phyloP scores from a whole-genome alignment of 2,113 vertebrate genomes.

The Phyllopteryx taeniolatus region DNA sequence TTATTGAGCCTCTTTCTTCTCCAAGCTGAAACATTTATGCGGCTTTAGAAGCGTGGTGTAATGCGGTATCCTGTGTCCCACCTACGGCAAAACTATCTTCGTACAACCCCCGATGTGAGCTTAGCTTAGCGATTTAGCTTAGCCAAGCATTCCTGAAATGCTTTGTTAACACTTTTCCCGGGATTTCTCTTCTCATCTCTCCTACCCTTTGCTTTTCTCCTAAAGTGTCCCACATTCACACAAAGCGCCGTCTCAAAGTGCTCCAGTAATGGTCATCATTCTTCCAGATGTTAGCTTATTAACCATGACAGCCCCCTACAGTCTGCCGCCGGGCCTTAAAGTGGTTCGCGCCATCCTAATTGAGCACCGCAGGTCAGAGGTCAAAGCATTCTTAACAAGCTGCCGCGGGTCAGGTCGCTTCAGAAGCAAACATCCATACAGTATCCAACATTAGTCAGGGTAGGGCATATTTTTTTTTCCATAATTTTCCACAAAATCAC shows the following conservation, averaged over 20 bases:
- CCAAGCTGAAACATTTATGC: slow-evolving; percentile 63
- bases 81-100: slow-evolving; percentile 18
- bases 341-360: slow-evolving; percentile 66
- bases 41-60: slow-evolving; percentile 44
- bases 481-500: not conserved
- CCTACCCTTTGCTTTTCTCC: slow-evolving; percentile 43
- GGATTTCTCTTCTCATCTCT: slow-evolving; percentile 24
- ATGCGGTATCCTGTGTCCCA: slow-evolving; percentile 59
- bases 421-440: slow-evolving; percentile 47
- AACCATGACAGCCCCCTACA: slow-evolving; percentile 56
- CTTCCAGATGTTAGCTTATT: slow-evolving; percentile 73
- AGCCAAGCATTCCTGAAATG: slow-evolving; percentile 62
- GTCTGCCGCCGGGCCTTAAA: slow-evolving; percentile 35
- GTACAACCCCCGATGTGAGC: not conserved
- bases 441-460: slow-evolving; percentile 42
- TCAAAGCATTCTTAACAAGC: slow-evolving; percentile 60
- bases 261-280: slow-evolving; percentile 63
- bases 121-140: slow-evolving; percentile 30
- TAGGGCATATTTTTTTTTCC: not conserved
- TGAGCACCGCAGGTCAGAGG: slow-evolving; percentile 64
- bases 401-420: slow-evolving; percentile 52
- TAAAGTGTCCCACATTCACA: slow-evolving; percentile 60
- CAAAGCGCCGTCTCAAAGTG: slow-evolving; percentile 51
- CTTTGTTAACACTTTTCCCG: slow-evolving; percentile 63
- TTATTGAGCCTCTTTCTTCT: slow-evolving; percentile 60